Evolutionary conservation across 2,888 invertebrate species (phyloP).

Genomic region (Pogonocherus hispidulus): DNA sequence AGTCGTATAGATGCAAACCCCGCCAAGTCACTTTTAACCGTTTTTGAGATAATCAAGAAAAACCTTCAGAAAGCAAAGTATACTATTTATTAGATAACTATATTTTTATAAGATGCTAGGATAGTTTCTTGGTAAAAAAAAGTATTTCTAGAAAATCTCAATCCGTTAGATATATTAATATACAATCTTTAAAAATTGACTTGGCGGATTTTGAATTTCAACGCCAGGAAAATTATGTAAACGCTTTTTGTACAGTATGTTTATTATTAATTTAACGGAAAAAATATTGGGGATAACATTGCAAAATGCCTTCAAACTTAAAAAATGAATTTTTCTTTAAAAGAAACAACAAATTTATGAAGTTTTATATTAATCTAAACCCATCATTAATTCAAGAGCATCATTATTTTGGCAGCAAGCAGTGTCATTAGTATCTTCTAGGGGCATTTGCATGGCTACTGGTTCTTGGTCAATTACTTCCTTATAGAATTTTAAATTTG

Average conservation of each 20-base stretch:
- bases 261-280: background rate
- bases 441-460: conserved; percentile 3
- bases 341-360: no score
- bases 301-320: no score
- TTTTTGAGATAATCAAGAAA: conserved; percentile 22
- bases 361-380: no score
- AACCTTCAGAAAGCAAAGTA: conserved; percentile 12
- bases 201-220: conserved; percentile 7
- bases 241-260: conserved; percentile 7
- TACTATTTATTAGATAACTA: conserved; percentile 18
- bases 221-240: conserved; percentile 6
- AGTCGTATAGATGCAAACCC: conserved; percentile 11
- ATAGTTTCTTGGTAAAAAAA: conserved; percentile 6
- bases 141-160: no score
- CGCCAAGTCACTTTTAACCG: conserved; percentile 18
- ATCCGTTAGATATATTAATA: background rate
- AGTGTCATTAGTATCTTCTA: background rate
- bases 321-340: no score
- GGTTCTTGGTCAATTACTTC: no score
- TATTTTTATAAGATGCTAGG: conserved; percentile 9
- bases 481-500: conserved; percentile 14
- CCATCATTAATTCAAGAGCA: no score
- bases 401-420: conserved; percentile 1
- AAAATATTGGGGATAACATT: no score
- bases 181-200: background rate